Evolutionary conservation across 1,140 invertebrate species (phyloP).

Genomic region (Andrena cerasifolii): DNA sequence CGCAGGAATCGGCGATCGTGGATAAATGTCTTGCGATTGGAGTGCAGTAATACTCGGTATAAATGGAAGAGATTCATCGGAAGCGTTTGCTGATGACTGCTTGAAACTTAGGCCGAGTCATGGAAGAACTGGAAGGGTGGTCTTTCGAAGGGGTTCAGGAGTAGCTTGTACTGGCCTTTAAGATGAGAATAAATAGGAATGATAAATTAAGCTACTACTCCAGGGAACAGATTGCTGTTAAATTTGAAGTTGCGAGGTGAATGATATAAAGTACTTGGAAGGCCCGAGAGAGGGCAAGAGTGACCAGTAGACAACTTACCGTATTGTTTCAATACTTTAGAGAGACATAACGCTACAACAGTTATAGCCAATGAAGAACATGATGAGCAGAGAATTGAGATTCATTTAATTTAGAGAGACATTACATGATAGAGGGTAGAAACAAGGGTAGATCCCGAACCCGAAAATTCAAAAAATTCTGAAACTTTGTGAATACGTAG

Average conservation of each 20-base stretch:
- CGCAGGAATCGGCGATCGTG: slow-evolving; percentile 28
- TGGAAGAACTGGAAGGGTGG: background rate
- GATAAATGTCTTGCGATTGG: background rate
- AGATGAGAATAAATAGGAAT: background rate
- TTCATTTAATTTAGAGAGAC: slow-evolving; percentile 14
- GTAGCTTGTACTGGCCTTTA: background rate
- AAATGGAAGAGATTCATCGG: background rate
- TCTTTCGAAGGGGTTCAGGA: background rate
- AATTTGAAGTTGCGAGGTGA: no score
- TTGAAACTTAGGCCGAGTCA: slow-evolving; percentile 23
- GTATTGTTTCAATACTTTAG: background rate
- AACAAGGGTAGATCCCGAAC: no score
- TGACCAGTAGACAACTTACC: background rate
- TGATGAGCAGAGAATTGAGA: slow-evolving; percentile 12
- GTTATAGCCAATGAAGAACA: background rate
- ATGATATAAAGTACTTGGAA: no score
- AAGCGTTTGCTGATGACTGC: background rate
- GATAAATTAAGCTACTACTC: background rate
- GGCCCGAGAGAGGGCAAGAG: background rate
- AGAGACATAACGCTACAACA: background rate
- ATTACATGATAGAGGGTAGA: no score
- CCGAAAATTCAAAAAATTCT: no score
- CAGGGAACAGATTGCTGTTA: background rate
- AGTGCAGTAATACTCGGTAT: no score
- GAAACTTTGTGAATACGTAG: no score